Percentiles rank a stretch among this genome's conserved stretches.
Conservation (phyloP, 2,113 vertebrate genomes). For the Anseranas semipalmata region DNA sequence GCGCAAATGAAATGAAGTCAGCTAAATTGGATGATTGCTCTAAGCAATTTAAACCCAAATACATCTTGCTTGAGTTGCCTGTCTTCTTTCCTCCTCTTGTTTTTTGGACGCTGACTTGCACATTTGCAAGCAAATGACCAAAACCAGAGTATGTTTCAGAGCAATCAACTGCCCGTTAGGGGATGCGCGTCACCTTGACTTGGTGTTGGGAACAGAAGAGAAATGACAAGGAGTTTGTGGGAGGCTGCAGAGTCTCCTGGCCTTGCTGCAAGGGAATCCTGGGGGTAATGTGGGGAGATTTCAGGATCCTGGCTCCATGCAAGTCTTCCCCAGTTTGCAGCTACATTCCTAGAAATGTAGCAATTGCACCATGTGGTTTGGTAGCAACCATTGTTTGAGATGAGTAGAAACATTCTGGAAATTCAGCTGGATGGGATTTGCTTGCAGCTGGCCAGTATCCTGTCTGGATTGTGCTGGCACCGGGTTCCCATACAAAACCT, state of each 20-base stretch:
- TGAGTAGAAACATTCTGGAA: background rate
- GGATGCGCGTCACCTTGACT: background rate
- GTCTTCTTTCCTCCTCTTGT: background rate
- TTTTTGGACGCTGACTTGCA: background rate
- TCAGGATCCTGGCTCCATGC: background rate
- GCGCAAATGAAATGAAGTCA: background rate
- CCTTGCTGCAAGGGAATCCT: background rate
- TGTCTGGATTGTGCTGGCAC: background rate
- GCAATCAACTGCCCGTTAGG: background rate
- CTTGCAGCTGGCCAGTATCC: background rate
- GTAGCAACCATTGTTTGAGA: background rate
- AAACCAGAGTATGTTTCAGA: background rate
- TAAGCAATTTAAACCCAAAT: background rate
- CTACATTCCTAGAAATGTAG: background rate
- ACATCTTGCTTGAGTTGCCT: background rate
- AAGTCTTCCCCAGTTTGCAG: background rate
- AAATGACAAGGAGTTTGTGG: background rate
- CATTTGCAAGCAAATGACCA: fast-evolving
- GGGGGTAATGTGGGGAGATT: background rate
- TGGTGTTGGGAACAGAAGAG: background rate
- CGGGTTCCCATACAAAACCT: background rate
- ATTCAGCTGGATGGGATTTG: fast-evolving
- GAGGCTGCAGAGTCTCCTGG: background rate
- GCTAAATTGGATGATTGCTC: conserved; percentile 20
- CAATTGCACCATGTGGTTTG: fast-evolving